Percentiles rank a stretch among this genome's conserved stretches.
Conservation (phyloP, 2,113 vertebrate species). For the Physeter macrocephalus region DNA sequence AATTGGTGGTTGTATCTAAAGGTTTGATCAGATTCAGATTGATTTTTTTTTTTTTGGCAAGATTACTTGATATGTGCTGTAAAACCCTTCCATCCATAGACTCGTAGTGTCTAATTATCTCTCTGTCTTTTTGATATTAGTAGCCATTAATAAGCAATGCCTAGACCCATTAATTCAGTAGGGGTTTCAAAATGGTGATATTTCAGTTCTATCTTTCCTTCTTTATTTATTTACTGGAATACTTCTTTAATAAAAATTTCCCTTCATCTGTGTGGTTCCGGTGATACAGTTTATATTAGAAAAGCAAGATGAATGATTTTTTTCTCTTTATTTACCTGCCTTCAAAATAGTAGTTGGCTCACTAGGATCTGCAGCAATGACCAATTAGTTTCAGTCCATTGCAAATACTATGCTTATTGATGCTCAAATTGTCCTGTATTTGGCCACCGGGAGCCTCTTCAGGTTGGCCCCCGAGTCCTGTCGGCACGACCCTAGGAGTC, state of each 20-base stretch:
- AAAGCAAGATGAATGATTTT: neutral
- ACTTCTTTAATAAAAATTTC: neutral
- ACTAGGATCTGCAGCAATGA: neutral
- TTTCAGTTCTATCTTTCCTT: neutral
- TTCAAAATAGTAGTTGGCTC: neutral
- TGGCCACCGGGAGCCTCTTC: neutral
- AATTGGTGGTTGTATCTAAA: neutral
- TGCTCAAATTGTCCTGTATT: neutral
- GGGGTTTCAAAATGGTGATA: neutral
- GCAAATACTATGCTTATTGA: neutral
- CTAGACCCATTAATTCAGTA: neutral
- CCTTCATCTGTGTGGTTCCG: neutral
- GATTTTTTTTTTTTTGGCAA: neutral
- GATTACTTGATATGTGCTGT: neutral
- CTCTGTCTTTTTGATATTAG: neutral
- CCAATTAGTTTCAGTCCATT: neutral
- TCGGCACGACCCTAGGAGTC: neutral
- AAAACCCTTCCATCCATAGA: neutral
- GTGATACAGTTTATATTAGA: neutral
- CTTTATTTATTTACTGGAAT: constrained; percentile 1
- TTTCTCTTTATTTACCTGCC: neutral
- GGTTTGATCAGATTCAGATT: neutral
- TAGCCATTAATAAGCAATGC: neutral
- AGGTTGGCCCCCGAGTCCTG: neutral
- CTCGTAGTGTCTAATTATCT: neutral